Evolutionary conservation across 1,140 invertebrate species (phyloP).

Genomic region (Nomia melanderi): DNA sequence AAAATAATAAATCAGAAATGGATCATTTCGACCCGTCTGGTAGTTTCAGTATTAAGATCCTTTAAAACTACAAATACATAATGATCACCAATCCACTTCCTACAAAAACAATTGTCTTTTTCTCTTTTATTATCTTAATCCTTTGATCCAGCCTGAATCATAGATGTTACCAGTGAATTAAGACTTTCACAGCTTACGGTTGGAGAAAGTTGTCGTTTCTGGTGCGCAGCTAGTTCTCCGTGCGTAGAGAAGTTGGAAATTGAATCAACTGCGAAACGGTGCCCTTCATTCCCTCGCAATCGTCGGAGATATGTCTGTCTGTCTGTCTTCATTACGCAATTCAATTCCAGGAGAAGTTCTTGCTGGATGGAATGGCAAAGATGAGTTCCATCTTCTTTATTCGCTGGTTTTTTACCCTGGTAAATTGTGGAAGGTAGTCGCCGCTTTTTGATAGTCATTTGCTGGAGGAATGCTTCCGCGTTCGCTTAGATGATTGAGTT

Average conservation of each 20-base stretch:
- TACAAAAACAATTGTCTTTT: not conserved
- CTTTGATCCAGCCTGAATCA: not conserved
- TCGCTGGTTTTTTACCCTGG: not conserved
- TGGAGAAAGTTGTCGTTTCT: conserved; percentile 8
- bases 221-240: not conserved
- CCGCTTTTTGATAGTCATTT: not conserved
- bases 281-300: not conserved
- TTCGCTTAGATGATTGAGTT: no score
- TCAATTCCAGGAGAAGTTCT: not conserved
- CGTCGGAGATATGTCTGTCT: not conserved
- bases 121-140: not conserved
- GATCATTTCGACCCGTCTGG: no score
- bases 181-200: conserved; percentile 12
- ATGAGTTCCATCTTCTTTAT: not conserved
- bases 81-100: no score
- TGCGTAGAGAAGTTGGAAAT: conserved; percentile 1
- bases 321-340: conserved; percentile 4
- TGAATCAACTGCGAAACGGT: not conserved
- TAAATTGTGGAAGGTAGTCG: not conserved
- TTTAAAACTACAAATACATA: no score
- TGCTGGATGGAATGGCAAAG: not conserved
- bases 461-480: not conserved
- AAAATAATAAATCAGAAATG: no score
- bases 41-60: no score
- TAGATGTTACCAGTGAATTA: not conserved